Base-by-base conservation (phyloP, 2,113 vertebrate species). In the Trogon melanurus region DNA sequence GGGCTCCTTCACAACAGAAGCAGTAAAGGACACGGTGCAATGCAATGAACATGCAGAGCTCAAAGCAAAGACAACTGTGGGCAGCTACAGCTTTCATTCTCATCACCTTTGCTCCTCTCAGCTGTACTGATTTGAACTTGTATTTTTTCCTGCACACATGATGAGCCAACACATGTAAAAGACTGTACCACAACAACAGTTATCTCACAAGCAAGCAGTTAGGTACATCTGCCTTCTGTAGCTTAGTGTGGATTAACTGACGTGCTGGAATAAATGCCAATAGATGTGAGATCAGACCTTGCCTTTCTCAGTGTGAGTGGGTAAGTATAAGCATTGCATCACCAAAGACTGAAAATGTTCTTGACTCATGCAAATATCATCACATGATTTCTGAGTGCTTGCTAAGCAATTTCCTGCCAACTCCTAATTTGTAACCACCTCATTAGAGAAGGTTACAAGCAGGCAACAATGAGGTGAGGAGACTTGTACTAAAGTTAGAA, bases 311-410 rank as follows among this genome's bases (percentile, higher is more conserved):
- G 5, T 20, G 3, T 16, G 47, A 73, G 34, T 30, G 66, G 60
- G 0, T n/a, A 57, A 69, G 67, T 16, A 11, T 13, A 21, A 84
- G 80, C 57, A 5, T 0, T 12, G 45, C 67, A 60, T 48, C 61
- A 38, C 88, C 16, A 41, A 38, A 61, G 61, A 11, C 76, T 75
- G 54, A 51, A 97, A 96, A 88, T 8, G 36, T 76, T 91, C 89
- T 84, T 88, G 86, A 86, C 83, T 94, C 71, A 93, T 91, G 93
- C 93, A 96, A 96, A 94, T 91, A 11, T 13, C 44, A 38, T 76
- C 94, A 87, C 78, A 74, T n/a, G 89, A 69, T 58, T 85, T 82
- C 79, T 60, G 70, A 91, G 80, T 85, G 78, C 89, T 95, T 85
- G 78, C 50, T 54, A 96, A 93, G 76, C 76, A 81, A 69, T 71